phyloP scores from a whole-genome alignment of 2,113 vertebrate species.

The Halcyon malimbica region DNA sequence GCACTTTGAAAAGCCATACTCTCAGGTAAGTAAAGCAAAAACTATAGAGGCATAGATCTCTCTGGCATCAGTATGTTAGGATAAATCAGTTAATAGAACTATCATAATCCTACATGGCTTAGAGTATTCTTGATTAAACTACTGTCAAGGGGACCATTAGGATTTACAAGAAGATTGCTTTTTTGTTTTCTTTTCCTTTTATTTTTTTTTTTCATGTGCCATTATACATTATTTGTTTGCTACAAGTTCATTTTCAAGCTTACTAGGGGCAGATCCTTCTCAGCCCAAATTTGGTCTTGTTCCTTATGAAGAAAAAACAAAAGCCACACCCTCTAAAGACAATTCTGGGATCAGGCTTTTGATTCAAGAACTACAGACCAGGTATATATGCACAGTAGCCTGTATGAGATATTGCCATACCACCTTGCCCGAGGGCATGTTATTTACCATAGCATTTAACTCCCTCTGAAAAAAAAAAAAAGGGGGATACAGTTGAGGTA shows the following conservation, averaged over 20 bases:
- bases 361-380: background rate
- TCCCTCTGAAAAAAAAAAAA: background rate
- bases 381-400: background rate
- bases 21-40: slow-evolving; percentile 34
- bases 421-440: background rate
- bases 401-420: background rate
- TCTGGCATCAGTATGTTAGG: background rate
- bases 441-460: slow-evolving; percentile 17
- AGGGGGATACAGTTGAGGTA: background rate
- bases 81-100: slow-evolving; percentile 44
- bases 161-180: slow-evolving; percentile 23
- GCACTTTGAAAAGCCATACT: background rate
- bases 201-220: background rate
- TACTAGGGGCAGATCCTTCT: background rate
- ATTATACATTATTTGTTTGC: background rate
- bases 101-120: slow-evolving; percentile 26
- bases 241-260: background rate
- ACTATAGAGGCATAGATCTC: background rate
- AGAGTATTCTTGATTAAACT: slow-evolving; percentile 38
- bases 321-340: background rate
- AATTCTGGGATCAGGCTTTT: background rate
- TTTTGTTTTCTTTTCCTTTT: background rate
- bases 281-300: background rate
- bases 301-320: background rate
- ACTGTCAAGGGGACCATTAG: slow-evolving; percentile 11